Percentiles rank a stretch among this genome's conserved stretches.
Evolutionary conservation across 2,888 invertebrate genomes (phyloP).

Genomic region (Ganaspis brasiliensis): DNA sequence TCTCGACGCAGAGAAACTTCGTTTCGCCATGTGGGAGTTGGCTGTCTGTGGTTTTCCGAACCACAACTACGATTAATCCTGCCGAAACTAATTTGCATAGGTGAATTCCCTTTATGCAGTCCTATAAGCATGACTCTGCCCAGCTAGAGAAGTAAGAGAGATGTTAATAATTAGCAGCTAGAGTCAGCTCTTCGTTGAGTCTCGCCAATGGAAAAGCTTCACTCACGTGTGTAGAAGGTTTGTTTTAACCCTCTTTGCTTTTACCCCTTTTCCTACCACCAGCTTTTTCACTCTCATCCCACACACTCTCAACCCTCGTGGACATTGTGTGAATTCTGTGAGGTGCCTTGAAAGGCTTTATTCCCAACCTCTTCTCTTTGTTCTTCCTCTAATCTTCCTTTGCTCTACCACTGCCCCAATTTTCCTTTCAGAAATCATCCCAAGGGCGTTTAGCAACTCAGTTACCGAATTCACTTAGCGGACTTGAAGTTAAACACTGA

Average conservation of each 20-base stretch:
- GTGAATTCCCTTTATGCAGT: slow-evolving; percentile 69
- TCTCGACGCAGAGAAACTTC: slow-evolving; percentile 47
- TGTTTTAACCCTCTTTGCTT: slow-evolving; percentile 43
- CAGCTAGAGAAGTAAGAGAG: slow-evolving; percentile 52
- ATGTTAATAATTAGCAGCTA: slow-evolving; percentile 65
- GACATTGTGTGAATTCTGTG: slow-evolving; percentile 50
- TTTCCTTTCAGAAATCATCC: slow-evolving; percentile 35
- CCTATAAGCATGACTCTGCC: slow-evolving; percentile 61
- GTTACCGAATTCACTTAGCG: slow-evolving; percentile 1
- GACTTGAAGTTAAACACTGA: neutral
- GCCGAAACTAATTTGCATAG: slow-evolving; percentile 74
- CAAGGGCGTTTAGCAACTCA: neutral
- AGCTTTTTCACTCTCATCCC: neutral
- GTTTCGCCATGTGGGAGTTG: slow-evolving; percentile 56
- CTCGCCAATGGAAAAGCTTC: slow-evolving; percentile 35
- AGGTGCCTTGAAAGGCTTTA: slow-evolving; percentile 39
- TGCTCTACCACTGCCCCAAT: slow-evolving; percentile 5
- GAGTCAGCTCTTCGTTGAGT: slow-evolving; percentile 43
- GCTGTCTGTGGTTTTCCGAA: slow-evolving; percentile 59
- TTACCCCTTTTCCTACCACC: neutral
- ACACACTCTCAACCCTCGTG: slow-evolving; percentile 10
- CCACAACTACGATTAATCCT: slow-evolving; percentile 72
- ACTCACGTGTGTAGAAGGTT: slow-evolving; percentile 43
- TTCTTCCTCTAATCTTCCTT: slow-evolving; percentile 34
- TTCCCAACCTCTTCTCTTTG: slow-evolving; percentile 38